Base-by-base conservation (phyloP, 2,797 vertebrate genomes). In the Fistularia tabacaria region DNA sequence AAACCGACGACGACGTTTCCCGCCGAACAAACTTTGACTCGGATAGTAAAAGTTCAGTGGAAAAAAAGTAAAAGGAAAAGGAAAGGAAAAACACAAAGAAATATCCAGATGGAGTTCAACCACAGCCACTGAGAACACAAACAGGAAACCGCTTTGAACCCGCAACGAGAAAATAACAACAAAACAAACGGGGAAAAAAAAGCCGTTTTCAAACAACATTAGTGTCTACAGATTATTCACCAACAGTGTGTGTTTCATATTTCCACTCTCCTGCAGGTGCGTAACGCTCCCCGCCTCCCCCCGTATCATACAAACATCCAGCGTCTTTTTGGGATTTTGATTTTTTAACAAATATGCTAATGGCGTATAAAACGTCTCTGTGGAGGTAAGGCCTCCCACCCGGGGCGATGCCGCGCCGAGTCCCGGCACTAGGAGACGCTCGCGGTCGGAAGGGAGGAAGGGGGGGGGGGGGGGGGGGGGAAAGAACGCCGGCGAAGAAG, bases 331-430 rank as follows among this genome's bases (percentile, higher is more conserved):
- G 14, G 7, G 25, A 6, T 47, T 14, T 64, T 44, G 38, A 46
- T 47, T 79, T 76, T 76, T 84, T 74, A 85, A 90, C 77, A 91
- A 90, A 92, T 87, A 71, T 72, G 64, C 83, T 25, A 52, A 77
- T 82, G 79, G 74, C 73, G 83, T 90, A 91, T 78, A 90, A 91
- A 91, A 89, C 81, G 81, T 84, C 62, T 78, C 67, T 74, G 72
- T 51, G 64, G 66, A 77, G 52, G 59, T 69, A 72, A 80, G 77
- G 59, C 75, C 75, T 81, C 73, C 55, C 36, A 69, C 64, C 66
- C 64, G 66, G 67, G 62, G 65, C 72, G 69, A 52, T 6, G 66
- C 76, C 80, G 80, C 77, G 84, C 85, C 80, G 71, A 74, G 77
- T 79, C 74, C 68, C 67, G 74, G 73, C 79, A 64, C 80, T 79